Evolutionary conservation across 2,797 vertebrate species (phyloP), one percentile per base, ranked within the genome.

Genomic region (Urophycis tenuis): DNA sequence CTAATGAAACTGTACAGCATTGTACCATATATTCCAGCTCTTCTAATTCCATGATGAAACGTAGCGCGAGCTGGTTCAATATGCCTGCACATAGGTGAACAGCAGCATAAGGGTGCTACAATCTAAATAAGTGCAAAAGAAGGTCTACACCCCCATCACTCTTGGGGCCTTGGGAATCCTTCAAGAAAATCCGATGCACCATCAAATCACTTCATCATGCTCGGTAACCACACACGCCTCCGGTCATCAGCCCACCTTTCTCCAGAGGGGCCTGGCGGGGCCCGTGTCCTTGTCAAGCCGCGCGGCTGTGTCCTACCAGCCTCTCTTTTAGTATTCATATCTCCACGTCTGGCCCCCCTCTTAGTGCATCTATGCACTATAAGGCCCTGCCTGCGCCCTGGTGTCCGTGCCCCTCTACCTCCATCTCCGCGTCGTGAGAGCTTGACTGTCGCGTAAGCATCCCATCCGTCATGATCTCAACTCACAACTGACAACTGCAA

Each of bases 311-410:
- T 3, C 29, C 60, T 10, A 11, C 3, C 11, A 12, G 29, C 60
- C 60, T 67, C 45, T 53, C 25, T 67, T n/a, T n/a, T 67, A 67
- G 60, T 67, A 67, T 67, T 67, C 60, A 67, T 67, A 67, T 67
- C 60, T 29, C 60, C 60, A 9, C 60, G 5, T 67, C 60, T 29
- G 29, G n/a, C n/a, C n/a, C n/a, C 25, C 29, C 60, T 30, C 60
- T 67, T 25, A 67, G 17, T 45, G 41, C 45, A 53, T 67, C 60
- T 29, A 67, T 67, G 29, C 60, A n/a, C n/a, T n/a, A 67, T 29
- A 29, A 67, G 2, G 29, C 25, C 25, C 60, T 67, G 60, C 60
- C 60, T 29, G 60, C 8, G n/a, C 25, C n/a, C 60, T 12, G n/a
- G 7, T 12, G 29, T 29, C 60, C 60, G 29, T 3, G 2, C 53